These are phyloP conservation scores for Darevskia nairensis DNA, from an alignment of 2,797 vertebrate genomes.

Conservation along the genomic window DNA sequence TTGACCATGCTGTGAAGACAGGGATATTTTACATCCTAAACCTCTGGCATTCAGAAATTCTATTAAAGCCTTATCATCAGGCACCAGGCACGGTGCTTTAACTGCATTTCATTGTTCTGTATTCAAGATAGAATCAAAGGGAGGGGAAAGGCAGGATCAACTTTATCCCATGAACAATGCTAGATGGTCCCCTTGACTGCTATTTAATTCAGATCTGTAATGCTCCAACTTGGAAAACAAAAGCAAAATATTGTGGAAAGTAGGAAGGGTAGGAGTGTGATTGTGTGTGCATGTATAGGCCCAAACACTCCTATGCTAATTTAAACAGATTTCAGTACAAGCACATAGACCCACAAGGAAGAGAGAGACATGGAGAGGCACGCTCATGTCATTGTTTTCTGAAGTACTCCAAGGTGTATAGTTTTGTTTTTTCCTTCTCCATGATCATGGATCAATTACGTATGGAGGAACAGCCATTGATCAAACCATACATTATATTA, in stretches of 20 bases:
- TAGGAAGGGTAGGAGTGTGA: constrained; percentile 18
- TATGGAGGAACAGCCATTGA: too few relatives aligned
- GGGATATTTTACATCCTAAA: constrained; percentile 92
- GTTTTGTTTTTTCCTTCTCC: background rate
- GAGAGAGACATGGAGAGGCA: background rate
- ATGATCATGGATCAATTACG: too few relatives aligned
- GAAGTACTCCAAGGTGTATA: background rate
- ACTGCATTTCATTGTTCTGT: constrained; percentile 89
- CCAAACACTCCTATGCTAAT: background rate
- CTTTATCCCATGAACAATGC: constrained; percentile 81
- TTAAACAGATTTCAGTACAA: background rate
- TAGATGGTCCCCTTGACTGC: constrained; percentile 43
- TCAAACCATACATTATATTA: background rate
- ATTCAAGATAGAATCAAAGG: constrained; percentile 89
- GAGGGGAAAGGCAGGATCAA: constrained; percentile 82
- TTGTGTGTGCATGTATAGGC: background rate
- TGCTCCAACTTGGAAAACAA: constrained; percentile 65
- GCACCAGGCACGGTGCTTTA: constrained; percentile 88
- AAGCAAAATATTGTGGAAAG: constrained; percentile 42
- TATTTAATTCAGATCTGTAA: constrained; percentile 39
- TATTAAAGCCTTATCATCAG: constrained; percentile 96
- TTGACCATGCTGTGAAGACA: constrained; percentile 84
- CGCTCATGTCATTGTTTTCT: background rate
- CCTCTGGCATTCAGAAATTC: constrained; percentile 94
- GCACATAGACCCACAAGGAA: background rate